Base-by-base conservation (phyloP, 2,797 vertebrate genomes). In the Myioborus miniatus region DNA sequence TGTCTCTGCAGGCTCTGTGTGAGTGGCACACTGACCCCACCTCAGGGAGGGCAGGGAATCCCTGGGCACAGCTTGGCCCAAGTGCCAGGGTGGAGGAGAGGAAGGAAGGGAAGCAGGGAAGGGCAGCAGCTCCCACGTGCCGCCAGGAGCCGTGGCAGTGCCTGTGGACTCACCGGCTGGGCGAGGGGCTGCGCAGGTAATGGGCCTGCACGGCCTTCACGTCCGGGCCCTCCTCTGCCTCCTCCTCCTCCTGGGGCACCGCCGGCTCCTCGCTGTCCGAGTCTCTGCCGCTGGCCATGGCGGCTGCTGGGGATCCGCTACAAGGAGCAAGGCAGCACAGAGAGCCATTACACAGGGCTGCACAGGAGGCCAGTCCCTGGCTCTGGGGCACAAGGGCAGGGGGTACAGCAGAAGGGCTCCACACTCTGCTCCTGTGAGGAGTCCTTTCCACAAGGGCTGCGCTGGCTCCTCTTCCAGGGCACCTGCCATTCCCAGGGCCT, bases 101-200 rank as follows among this genome's bases (percentile, higher is more conserved):
- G 64, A 2, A 3, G n/a, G 56, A 11, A 60, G 3, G 27, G 64
- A 59, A 53, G 50, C 36, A 43, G 29, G 50, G 52, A 76, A 46
- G 12, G 82, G 63, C 37, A 50, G 62, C 43, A 24, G 36, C 22
- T 19, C 3, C 37, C 49, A 6, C 1, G 1, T 52, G 67, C 52
- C 64, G 11, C n/a, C 4, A 5, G 74, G 53, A 58, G 52, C 41
- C 3, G 3, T 1, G 82, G 76, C n/a, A 8, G 71, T 3, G 9
- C 47, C 60, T 9, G 43, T 1, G 9, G 34, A 93, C 98, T 97
- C 90, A 99, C 97, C 96, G 98, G 97, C 98, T 99, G 83, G 99
- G 99, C 2, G 99, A 99, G 8, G 99, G 98, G 86, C 98, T 99
- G 89, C 99, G 98, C 30, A 99, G 98, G 93, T 99, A 99, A 24